Conservation (phyloP, 2,797 vertebrate genomes). For the Sarcoramphus papa region DNA sequence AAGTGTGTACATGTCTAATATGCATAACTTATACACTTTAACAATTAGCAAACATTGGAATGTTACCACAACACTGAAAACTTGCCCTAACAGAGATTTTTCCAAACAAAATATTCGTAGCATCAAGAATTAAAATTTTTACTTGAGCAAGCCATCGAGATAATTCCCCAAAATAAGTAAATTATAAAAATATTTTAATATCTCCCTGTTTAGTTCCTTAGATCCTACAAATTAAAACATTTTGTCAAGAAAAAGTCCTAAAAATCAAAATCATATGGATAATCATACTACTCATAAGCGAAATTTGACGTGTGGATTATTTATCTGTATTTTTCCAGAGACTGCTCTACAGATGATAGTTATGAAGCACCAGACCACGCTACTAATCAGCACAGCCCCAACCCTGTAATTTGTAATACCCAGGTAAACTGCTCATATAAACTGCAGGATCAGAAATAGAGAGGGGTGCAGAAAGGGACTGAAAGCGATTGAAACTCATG, state of each 20-base stretch:
- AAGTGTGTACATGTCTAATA: slow-evolving; percentile 43
- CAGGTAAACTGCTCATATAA: background rate
- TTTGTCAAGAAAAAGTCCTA: background rate
- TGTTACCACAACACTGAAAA: slow-evolving; percentile 47
- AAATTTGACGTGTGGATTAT: background rate
- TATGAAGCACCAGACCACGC: background rate
- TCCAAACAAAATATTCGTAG: slow-evolving; percentile 25
- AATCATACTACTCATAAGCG: accelerated
- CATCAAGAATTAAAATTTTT: background rate
- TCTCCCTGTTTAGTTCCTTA: background rate
- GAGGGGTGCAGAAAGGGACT: background rate
- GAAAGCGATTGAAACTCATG: accelerated
- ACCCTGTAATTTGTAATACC: slow-evolving; percentile 7
- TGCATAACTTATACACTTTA: slow-evolving; percentile 29
- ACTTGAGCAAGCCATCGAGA: background rate
- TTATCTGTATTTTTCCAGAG: background rate
- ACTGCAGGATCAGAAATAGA: background rate
- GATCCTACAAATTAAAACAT: background rate
- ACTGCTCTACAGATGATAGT: background rate
- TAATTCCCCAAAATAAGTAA: background rate
- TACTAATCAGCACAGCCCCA: background rate
- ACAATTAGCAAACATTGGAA: slow-evolving; percentile 42
- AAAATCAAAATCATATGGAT: background rate
- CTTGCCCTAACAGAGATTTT: slow-evolving; percentile 44
- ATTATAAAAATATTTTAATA: background rate